These are phyloP conservation scores for Dromas ardeola DNA, from an alignment of 2,113 vertebrate species.

Conservation along the genomic window DNA sequence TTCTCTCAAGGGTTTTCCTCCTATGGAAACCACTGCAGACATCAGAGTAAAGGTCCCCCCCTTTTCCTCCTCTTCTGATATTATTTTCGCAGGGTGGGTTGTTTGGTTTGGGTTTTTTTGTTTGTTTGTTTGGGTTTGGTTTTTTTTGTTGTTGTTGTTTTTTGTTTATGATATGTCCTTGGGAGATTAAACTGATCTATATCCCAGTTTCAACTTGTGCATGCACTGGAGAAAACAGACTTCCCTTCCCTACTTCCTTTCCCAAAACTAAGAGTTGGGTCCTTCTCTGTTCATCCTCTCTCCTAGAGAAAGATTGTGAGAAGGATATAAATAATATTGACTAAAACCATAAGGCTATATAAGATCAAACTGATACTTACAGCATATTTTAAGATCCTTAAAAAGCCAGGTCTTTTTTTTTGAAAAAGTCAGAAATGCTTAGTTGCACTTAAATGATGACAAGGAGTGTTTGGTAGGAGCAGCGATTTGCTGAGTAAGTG, in stretches of 20 bases:
- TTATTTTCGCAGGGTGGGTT: not conserved
- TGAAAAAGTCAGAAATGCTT: not conserved
- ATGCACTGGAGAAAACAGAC: not conserved
- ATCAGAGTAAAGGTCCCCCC: not conserved
- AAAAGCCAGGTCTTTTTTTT: not conserved
- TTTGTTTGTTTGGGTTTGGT: too few relatives aligned
- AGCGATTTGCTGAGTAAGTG: not conserved
- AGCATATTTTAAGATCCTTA: not conserved
- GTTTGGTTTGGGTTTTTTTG: not conserved
- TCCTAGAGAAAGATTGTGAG: not conserved
- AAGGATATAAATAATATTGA: not conserved
- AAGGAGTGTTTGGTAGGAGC: not conserved
- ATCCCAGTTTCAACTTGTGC: not conserved
- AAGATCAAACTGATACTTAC: not conserved
- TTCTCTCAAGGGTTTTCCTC: not conserved
- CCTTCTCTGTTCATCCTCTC: not conserved
- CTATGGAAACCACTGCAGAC: not conserved
- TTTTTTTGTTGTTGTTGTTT: too few relatives aligned
- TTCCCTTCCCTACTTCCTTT: not conserved
- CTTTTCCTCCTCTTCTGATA: not conserved
- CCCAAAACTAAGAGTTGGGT: not conserved
- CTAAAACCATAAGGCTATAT: not conserved
- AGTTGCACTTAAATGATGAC: not conserved
- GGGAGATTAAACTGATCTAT: not conserved
- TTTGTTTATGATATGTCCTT: not conserved